phyloP scores from a whole-genome alignment of 1,140 invertebrate genomes.

The Zaprionus lachaisei region DNA sequence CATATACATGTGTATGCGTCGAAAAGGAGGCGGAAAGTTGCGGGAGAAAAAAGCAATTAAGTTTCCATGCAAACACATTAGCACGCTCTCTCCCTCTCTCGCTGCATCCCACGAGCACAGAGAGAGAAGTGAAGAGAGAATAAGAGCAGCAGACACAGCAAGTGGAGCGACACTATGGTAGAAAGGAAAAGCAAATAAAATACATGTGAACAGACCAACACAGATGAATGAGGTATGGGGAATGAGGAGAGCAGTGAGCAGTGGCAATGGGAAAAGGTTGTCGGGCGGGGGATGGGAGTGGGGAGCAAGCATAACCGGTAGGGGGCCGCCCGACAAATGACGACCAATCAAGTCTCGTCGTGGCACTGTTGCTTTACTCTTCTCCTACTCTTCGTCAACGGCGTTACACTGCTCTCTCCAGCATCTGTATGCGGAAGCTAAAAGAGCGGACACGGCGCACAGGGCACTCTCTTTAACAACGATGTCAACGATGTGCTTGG shows the following conservation, averaged over 20 bases:
- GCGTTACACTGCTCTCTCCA: slow-evolving; percentile 13
- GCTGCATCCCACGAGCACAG: slow-evolving; percentile 23
- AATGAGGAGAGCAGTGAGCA: background rate
- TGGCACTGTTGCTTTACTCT: slow-evolving; percentile 68
- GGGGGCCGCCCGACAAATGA: slow-evolving; percentile 43
- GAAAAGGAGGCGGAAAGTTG: background rate
- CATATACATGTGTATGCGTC: background rate
- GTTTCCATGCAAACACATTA: slow-evolving; percentile 48
- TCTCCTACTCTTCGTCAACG: slow-evolving; percentile 38
- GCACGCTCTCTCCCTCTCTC: slow-evolving; percentile 24
- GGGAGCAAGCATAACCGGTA: slow-evolving; percentile 21
- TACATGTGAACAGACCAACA: slow-evolving; percentile 32
- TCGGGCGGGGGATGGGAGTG: background rate
- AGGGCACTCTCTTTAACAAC: slow-evolving; percentile 26
- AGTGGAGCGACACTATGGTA: slow-evolving; percentile 1
- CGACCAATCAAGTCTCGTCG: slow-evolving; percentile 71
- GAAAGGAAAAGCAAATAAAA: slow-evolving; percentile 52
- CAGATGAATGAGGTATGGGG: slow-evolving; percentile 1
- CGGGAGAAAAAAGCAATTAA: slow-evolving; percentile 65
- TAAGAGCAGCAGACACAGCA: background rate
- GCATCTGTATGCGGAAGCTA: slow-evolving; percentile 31
- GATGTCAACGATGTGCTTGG: slow-evolving; percentile 7
- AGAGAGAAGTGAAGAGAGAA: slow-evolving; percentile 7
- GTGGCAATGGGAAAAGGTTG: background rate
- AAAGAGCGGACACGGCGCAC: slow-evolving; percentile 29